Evolutionary conservation across 2,797 vertebrate genomes (phyloP), one percentile per base, ranked within the genome.

Genomic region (Sylvia borin): DNA sequence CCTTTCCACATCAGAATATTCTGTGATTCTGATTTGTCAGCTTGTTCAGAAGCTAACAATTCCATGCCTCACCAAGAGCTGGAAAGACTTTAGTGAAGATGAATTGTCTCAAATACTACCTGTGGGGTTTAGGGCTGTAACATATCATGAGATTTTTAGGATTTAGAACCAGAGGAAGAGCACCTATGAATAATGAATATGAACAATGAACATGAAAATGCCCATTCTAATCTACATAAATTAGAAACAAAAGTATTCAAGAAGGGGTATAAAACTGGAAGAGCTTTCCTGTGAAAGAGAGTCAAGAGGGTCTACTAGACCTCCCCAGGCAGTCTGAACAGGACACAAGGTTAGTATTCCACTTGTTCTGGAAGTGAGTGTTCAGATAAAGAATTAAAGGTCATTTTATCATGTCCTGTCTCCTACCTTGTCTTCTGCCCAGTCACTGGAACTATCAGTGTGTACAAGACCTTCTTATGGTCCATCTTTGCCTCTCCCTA

Each of bases 301-400:
- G 13, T 47, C 47, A 76, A 47, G 61, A 83, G 15, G 3, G 5
- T 87, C 42, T 91, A 34, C 11, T 45, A 5, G 18, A 38, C 4
- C 17, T 77, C 32, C 47, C 53, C 10, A 70, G 6, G n/a, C 8
- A 50, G 14, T 42, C 48, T 55, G 71, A 73, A 40, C 5, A 43
- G 8, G 16, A 66, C 43, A 67, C 26, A 48, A 26, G 9, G 14
- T 26, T 92, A 34, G 13, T n/a, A 47, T 27, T 66, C 47, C 34
- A 27, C 25, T 0, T 45, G 16, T 60, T 43, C 55, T n/a, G 13
- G 8, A 34, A 55, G 20, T 1, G 3, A 58, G 31, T 4, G 3
- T 47, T 50, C 55, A 70, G 32, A 53, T 10, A 11, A 16, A 88
- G 34, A 61, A 45, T 1, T 45, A 21, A 43, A 20, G 25, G 42